Evolutionary conservation across 2,797 vertebrate genomes (phyloP).

Genomic region (Pogonophryne albipinna): DNA sequence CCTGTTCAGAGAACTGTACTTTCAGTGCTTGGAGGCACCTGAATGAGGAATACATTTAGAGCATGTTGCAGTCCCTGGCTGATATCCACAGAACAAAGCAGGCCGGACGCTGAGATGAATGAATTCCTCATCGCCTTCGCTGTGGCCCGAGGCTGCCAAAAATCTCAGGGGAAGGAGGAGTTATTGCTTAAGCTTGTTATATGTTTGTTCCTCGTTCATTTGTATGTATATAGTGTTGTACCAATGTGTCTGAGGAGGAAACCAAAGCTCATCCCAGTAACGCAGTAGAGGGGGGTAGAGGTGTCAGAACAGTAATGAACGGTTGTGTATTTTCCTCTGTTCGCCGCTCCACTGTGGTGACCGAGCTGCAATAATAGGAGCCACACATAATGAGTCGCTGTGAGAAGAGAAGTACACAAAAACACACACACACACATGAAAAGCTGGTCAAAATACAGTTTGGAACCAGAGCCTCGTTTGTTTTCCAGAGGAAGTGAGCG

Average conservation of each 20-base stretch:
- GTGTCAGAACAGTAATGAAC: slow-evolving; percentile 63
- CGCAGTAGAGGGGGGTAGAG: slow-evolving; percentile 25
- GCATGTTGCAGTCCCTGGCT: slow-evolving; percentile 30
- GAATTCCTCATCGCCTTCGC: slow-evolving; percentile 54
- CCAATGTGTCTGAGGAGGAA: slow-evolving; percentile 48
- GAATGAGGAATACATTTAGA: slow-evolving; percentile 43
- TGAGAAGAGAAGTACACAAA: slow-evolving; percentile 11
- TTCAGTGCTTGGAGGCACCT: slow-evolving; percentile 27
- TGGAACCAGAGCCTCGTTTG: slow-evolving; percentile 35
- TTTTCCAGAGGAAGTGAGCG: slow-evolving; percentile 25
- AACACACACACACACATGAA: background rate
- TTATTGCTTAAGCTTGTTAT: slow-evolving; percentile 59
- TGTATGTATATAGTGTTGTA: slow-evolving; percentile 57
- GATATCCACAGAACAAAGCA: slow-evolving; percentile 50
- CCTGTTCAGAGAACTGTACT: slow-evolving; percentile 11
- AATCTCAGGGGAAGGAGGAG: slow-evolving; percentile 48
- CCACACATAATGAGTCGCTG: slow-evolving; percentile 40
- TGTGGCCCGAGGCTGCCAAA: slow-evolving; percentile 49
- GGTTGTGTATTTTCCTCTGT: slow-evolving; percentile 29
- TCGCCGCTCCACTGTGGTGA: slow-evolving; percentile 34
- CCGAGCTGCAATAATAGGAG: slow-evolving; percentile 43
- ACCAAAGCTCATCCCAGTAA: slow-evolving; percentile 41
- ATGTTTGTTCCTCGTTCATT: slow-evolving; percentile 25
- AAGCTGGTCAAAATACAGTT: slow-evolving; percentile 8
- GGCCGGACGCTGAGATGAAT: slow-evolving; percentile 59